Base-by-base conservation (phyloP, 2,797 vertebrate genomes). In the Syngnathus rostellatus region DNA sequence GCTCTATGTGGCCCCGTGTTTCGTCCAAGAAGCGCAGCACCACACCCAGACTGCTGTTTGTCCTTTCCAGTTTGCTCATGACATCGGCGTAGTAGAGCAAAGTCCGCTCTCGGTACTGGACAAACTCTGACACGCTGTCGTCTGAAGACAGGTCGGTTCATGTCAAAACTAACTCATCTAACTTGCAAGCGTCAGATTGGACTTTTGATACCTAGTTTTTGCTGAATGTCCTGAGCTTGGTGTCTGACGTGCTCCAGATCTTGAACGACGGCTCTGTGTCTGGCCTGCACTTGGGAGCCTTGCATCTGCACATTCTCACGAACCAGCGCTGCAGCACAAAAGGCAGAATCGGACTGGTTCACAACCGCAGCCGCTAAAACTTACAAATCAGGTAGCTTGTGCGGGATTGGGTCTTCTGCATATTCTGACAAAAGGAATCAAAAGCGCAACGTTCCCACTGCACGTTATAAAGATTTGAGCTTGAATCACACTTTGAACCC, bases 31-130 rank as follows among this genome's bases (percentile, higher is more conserved):
- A 86, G 0, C 0, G 67, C 68, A 94, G 81, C 83, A 88, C 81
- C 69, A 85, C 70, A 19, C 86, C 90, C 78, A 95, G 77, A 1
- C 90, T 95, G 74, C 67, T 72, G 70, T 93, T 96, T 87, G 94
- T 85, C 41, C 74, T 86, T 67, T 73, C 86, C 79, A 96, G 89
- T 63, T 93, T 93, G 46, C 66, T 73, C 90, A 92, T 88, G 72
- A 93, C 74, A 67, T 91, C 88, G 0, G 80, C 19, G 62, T 93
- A 92, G 81, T 91, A 92, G 63, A 63, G 83, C 0, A 86, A 83
- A 0, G 91, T 91, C 72, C 58, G 81, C 72, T 83, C 88, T 88
- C 92, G 91, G 70, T 93, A 90, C 72, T 86, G 81, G 58, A 92
- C 75, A 51, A 94, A 91, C 66, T 91, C 89, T 0, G 70, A 63